phyloP scores from a whole-genome alignment of 2,797 vertebrate species.

The Clamator glandarius region DNA sequence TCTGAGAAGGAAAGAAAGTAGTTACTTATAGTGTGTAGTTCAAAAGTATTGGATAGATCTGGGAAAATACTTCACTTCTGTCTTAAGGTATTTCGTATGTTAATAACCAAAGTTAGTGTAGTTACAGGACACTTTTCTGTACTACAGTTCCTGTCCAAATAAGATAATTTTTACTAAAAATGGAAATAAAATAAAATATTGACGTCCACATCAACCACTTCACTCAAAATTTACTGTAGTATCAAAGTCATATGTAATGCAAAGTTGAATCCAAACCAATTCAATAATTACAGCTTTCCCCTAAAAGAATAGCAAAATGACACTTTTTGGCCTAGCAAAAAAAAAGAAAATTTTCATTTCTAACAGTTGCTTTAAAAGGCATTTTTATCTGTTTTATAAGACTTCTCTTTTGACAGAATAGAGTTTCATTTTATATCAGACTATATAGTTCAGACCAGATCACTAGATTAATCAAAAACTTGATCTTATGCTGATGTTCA shows the following conservation, averaged over 20 bases:
- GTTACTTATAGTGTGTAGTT: not conserved
- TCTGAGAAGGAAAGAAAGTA: not conserved
- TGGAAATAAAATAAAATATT: not conserved
- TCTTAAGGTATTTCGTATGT: not conserved
- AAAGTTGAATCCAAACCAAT: not conserved
- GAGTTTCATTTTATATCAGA: conserved; percentile 4
- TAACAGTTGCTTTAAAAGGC: not conserved
- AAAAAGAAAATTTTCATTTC: not conserved
- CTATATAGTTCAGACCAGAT: conserved; percentile 18
- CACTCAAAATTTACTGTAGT: not conserved
- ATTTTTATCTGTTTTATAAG: not conserved
- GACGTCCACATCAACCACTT: not conserved
- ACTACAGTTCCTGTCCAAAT: not conserved
- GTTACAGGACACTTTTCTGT: not conserved
- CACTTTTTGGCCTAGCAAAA: not conserved
- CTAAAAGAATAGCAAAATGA: not conserved
- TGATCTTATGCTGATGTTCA: conserved; percentile 24
- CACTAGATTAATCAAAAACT: conserved; percentile 39
- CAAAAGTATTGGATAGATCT: not conserved
- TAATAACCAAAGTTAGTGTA: not conserved
- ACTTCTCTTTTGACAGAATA: not conserved
- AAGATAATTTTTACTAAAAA: not conserved
- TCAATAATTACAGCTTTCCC: not conserved
- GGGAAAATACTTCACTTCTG: not conserved
- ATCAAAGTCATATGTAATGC: not conserved